A percentile compares a stretch with the other conserved stretches of the same genome.
These are phyloP conservation scores for Myotis davidii DNA, from an alignment of 2,113 vertebrate genomes.

Conservation along the genomic window DNA sequence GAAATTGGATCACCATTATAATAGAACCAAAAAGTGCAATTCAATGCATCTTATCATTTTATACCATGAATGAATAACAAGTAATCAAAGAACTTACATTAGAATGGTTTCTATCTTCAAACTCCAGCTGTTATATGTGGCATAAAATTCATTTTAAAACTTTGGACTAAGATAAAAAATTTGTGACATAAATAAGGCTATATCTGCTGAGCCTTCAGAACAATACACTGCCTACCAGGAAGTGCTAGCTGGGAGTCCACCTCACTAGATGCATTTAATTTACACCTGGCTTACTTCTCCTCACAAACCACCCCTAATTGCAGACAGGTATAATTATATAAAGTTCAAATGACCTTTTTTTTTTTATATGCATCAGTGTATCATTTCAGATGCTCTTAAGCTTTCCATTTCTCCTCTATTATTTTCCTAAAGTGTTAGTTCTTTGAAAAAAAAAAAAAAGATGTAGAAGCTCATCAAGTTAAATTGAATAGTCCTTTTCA, in stretches of 20 bases:
- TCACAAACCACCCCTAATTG: slow-evolving; percentile 56
- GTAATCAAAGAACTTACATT: slow-evolving; percentile 13
- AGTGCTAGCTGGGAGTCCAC: not conserved
- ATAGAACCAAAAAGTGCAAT: slow-evolving; percentile 16
- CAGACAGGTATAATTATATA: slow-evolving; percentile 36
- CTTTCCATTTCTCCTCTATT: slow-evolving; percentile 49
- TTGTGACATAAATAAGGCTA: not conserved
- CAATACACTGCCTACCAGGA: not conserved
- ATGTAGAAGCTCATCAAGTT: slow-evolving; percentile 36
- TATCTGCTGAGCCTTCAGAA: not conserved
- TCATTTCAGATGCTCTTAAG: slow-evolving; percentile 4
- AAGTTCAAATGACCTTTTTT: slow-evolving; percentile 52
- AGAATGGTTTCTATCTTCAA: slow-evolving; percentile 22
- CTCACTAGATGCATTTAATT: slow-evolving; percentile 16
- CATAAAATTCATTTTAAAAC: slow-evolving; percentile 52
- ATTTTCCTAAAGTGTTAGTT: slow-evolving; percentile 55
- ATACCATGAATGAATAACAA: not conserved
- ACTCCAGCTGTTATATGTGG: slow-evolving; percentile 43
- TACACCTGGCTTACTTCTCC: slow-evolving; percentile 43
- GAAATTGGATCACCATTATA: slow-evolving; percentile 9
- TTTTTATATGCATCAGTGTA: not conserved
- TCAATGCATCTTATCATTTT: not conserved
- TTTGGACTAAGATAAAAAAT: slow-evolving; percentile 23
- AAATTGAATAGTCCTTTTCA: slow-evolving; percentile 59
- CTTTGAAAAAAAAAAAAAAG: slow-evolving; percentile 45